Evolutionary conservation across 2,888 invertebrate species (phyloP).

Genomic region (Aphodius sticticus): DNA sequence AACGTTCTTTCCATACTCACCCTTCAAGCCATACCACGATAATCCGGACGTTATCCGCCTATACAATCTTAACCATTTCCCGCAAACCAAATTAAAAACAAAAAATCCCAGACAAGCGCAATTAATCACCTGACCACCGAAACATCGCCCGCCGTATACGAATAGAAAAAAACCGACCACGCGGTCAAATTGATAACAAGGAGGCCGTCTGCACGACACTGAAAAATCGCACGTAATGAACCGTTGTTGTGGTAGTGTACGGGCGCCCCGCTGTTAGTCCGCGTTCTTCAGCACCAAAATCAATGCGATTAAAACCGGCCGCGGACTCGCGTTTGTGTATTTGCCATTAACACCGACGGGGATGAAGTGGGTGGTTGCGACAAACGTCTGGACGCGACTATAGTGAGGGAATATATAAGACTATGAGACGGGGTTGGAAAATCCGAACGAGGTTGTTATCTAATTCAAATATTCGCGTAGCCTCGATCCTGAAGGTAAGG

Average conservation of each 20-base stretch:
- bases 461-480: neutral
- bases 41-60: neutral
- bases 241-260: neutral
- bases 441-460: neutral
- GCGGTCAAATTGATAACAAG: neutral
- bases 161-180: neutral
- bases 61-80: neutral
- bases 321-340: neutral
- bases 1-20: neutral
- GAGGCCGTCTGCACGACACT: neutral
- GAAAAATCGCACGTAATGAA: constrained; percentile 4
- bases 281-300: neutral
- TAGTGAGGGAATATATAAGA: neutral
- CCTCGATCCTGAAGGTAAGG: neutral
- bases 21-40: neutral
- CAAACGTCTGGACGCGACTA: neutral
- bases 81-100: neutral
- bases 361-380: neutral
- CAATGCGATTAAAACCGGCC: neutral
- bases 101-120: neutral
- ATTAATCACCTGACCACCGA: constrained; percentile 4
- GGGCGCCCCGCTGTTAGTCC: neutral
- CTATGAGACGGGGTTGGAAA: neutral
- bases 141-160: neutral
- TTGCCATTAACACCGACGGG: neutral